phyloP scores from a whole-genome alignment of 2,797 vertebrate genomes.

The Neoniphon sammara region DNA sequence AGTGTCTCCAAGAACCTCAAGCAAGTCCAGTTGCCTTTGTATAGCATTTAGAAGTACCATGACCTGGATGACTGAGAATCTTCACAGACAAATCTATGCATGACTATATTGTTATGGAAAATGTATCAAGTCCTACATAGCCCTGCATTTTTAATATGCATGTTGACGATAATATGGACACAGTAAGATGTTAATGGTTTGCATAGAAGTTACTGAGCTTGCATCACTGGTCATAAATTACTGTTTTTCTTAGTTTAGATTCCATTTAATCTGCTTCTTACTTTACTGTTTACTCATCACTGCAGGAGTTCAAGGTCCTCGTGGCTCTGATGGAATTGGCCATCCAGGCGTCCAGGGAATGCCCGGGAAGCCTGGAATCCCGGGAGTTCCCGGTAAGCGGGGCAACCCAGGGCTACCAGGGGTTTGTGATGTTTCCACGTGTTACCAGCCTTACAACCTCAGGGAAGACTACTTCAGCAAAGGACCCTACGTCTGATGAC shows the following conservation, averaged over 20 bases:
- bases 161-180: neutral
- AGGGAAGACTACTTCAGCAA: constrained; percentile 86
- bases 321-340: constrained; percentile 81
- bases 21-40: too few species aligned
- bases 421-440: constrained; percentile 84
- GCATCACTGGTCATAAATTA: too few species aligned
- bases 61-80: too few species aligned
- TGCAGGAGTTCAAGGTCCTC: constrained; percentile 81
- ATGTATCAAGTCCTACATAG: constrained; percentile 15
- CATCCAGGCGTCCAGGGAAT: constrained; percentile 80
- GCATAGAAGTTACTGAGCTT: too few species aligned
- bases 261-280: neutral
- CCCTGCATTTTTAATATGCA: constrained; percentile 29
- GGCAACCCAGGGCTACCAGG: constrained; percentile 80
- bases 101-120: constrained; percentile 21
- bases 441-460: constrained; percentile 83
- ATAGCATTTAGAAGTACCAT: too few species aligned
- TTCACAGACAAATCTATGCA: constrained; percentile 10
- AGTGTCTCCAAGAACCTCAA: too few species aligned
- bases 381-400: constrained; percentile 80
- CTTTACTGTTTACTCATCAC: neutral
- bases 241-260: neutral
- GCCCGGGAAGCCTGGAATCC: constrained; percentile 79
- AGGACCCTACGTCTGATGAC: constrained; percentile 82
- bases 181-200: too few species aligned